Base-by-base conservation (phyloP, 2,797 vertebrate species). In the Urocyon cinereoargenteus region DNA sequence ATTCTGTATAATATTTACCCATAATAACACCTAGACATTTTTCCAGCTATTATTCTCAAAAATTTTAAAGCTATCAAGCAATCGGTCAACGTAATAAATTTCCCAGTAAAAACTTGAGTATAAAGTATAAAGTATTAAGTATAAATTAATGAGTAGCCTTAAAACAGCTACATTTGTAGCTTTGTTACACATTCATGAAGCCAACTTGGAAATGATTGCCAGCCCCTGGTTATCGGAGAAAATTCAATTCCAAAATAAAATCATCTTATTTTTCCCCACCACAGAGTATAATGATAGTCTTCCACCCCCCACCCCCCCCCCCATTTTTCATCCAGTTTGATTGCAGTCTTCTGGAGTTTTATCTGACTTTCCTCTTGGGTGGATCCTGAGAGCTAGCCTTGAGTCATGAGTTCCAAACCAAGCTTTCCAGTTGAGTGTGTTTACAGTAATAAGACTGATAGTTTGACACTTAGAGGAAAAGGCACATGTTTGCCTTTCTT, bases 221-320 rank as follows among this genome's bases (percentile, higher is more conserved):
- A 66, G 55, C 34, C 53, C n/a, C 64, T 90, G 28, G 45, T 94
- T 97, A 96, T 96, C 96, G 95, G 81, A 96, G 70, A 94, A 97
- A 97, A 96, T 92, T 36, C 31, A 89, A 4, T 79, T 89, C 49
- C n/a, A 66, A 86, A 94, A 86, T 93, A 81, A 97, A 93, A 94
- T 95, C 26, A 87, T 49, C 34, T 61, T 72, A 81, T 79, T 90
- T 77, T 84, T 85, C 18, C 13, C 53, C 21, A 83, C 72, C 72
- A 57, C 55, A 73, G 16, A 36, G 11, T 59, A 19, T 70, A 94
- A 78, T 61, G 82, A 61, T 68, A 73, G 40, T 45, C 40, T 40
- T 5, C 40, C 5, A 5, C 40, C 40, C 40, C 5, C 40, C 40
- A 1, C 5, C 40, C 40, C 40, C 40, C 5, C 40, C 40, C 7